phyloP scores from a whole-genome alignment of 2,113 vertebrate species.

The Salvator merianae region DNA sequence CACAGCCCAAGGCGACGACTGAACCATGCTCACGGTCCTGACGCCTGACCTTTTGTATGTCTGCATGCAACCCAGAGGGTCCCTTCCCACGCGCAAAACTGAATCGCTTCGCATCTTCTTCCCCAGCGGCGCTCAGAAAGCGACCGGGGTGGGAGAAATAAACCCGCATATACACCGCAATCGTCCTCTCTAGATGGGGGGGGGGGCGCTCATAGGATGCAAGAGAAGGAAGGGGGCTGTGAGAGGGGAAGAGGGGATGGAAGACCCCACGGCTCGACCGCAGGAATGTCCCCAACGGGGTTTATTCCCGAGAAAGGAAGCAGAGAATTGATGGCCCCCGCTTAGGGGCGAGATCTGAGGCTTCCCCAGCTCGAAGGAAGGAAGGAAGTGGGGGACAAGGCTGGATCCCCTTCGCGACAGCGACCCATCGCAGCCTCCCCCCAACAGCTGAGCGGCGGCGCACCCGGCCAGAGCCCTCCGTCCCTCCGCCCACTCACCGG shows the following conservation, averaged over 20 bases:
- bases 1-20: neutral
- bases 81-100: neutral
- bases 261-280: neutral
- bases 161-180: too few relatives aligned
- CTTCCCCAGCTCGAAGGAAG: too few relatives aligned
- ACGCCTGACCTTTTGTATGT: too few relatives aligned
- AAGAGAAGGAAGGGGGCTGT: neutral
- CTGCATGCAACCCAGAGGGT: neutral
- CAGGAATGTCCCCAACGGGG: neutral
- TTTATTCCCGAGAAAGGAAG: neutral
- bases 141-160: too few relatives aligned
- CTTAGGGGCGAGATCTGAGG: too few relatives aligned
- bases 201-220: too few relatives aligned
- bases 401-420: too few relatives aligned
- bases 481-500: constrained; percentile 11
- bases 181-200: too few relatives aligned
- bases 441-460: neutral
- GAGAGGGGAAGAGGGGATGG: neutral
- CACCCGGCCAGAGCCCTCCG: neutral
- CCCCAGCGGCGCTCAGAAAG: too few relatives aligned
- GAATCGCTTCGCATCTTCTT: too few relatives aligned
- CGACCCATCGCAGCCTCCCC: neutral
- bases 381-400: too few relatives aligned
- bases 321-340: too few relatives aligned
- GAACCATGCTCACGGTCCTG: neutral